phyloP scores from a whole-genome alignment of 1,140 invertebrate genomes.

The Drosophila bocqueti region DNA sequence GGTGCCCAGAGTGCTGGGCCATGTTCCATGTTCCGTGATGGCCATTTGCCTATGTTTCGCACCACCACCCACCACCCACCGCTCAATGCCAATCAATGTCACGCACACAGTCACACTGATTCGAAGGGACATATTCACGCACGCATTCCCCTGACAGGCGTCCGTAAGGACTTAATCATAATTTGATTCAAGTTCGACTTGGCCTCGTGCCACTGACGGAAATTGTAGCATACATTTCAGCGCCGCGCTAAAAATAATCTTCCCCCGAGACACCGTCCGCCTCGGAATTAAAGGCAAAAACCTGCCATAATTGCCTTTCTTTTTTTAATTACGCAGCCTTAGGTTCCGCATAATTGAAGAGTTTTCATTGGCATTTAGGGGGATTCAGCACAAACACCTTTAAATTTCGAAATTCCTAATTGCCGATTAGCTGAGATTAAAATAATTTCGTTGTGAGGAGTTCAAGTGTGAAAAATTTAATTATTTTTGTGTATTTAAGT shows the following conservation, averaged over 20 bases:
- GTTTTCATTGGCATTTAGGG: background rate
- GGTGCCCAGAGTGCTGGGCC: slow-evolving; percentile 18
- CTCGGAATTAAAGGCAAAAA: slow-evolving; percentile 29
- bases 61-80: background rate
- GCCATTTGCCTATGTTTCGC: slow-evolving; percentile 46
- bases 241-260: slow-evolving; percentile 44
- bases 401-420: slow-evolving; percentile 1
- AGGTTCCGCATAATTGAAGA: slow-evolving; percentile 23
- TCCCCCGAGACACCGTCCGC: slow-evolving; percentile 9
- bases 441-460: background rate
- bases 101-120: slow-evolving; percentile 30
- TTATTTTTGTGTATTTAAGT: background rate
- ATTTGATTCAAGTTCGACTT: slow-evolving; percentile 57
- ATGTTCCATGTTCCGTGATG: slow-evolving; percentile 6
- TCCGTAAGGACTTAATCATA: slow-evolving; percentile 67
- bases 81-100: slow-evolving; percentile 62
- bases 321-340: slow-evolving; percentile 20
- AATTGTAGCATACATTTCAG: slow-evolving; percentile 56
- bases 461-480: background rate
- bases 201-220: slow-evolving; percentile 52
- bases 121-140: slow-evolving; percentile 33
- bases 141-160: slow-evolving; percentile 57
- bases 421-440: background rate
- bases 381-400: background rate
- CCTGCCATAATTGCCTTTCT: slow-evolving; percentile 38